phyloP scores from a whole-genome alignment of 1,140 invertebrate genomes.

The Bombyx mandarina region DNA sequence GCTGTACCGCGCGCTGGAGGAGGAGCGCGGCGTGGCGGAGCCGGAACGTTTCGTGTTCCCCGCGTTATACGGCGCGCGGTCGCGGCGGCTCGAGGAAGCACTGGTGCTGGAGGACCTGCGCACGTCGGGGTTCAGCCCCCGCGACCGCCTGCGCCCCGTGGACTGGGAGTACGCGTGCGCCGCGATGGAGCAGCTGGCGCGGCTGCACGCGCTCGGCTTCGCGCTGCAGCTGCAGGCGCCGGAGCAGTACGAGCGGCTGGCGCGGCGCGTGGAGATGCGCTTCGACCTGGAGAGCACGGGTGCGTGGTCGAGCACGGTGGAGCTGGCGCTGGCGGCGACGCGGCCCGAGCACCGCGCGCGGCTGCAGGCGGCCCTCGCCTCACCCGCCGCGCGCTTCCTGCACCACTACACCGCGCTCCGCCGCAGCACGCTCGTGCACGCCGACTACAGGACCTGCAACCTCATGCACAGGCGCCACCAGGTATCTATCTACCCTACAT shows the following conservation, averaged over 20 bases:
- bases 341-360: constrained; percentile 17
- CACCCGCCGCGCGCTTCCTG: constrained; percentile 7
- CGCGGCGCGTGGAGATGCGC: constrained; percentile 6
- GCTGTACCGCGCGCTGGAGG: neutral
- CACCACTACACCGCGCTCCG: constrained; percentile 13
- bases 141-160: constrained; percentile 20
- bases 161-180: constrained; percentile 20
- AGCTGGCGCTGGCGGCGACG: constrained; percentile 10
- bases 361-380: constrained; percentile 1
- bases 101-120: constrained; percentile 24
- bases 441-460: constrained; percentile 36
- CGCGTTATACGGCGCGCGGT: constrained; percentile 11
- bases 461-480: constrained; percentile 25
- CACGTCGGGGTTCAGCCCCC: constrained; percentile 10
- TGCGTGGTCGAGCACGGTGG: neutral
- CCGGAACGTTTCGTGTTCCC: constrained; percentile 3
- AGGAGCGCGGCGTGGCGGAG: neutral
- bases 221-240: constrained; percentile 14
- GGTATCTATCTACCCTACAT: constrained; percentile 15
- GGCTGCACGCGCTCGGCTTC: constrained; percentile 22
- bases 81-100: constrained; percentile 19
- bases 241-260: constrained; percentile 4
- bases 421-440: constrained; percentile 24
- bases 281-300: neutral
- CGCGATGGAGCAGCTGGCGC: constrained; percentile 16